These are phyloP conservation scores for Glossophaga mutica DNA, from an alignment of 2,797 vertebrate genomes.

Conservation along the genomic window DNA sequence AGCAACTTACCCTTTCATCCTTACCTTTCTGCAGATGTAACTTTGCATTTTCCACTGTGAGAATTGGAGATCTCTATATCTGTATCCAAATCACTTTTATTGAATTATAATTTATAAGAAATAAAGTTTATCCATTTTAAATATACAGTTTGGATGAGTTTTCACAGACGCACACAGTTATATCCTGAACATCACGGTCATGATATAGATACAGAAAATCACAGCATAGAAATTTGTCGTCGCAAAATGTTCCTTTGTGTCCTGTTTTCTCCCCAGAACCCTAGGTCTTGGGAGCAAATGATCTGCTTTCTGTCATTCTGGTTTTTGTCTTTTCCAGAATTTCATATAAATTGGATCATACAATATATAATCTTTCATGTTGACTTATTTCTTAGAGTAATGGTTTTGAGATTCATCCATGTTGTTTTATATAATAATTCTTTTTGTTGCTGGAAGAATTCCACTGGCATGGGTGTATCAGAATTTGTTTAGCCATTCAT, in stretches of 20 bases:
- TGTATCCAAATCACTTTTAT: neutral
- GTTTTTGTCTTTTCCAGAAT: neutral
- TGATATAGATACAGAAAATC: neutral
- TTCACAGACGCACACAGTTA: neutral
- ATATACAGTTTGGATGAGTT: neutral
- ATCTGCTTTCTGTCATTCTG: neutral
- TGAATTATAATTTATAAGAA: neutral
- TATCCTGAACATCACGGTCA: neutral
- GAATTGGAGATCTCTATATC: neutral
- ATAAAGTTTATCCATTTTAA: constrained; percentile 1
- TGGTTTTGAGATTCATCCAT: neutral
- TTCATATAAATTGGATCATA: neutral
- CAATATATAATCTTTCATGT: neutral
- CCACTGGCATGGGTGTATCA: neutral
- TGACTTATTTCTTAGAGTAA: neutral
- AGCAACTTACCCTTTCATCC: neutral
- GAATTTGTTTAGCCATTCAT: neutral
- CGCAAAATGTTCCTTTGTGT: neutral
- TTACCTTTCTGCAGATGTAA: neutral
- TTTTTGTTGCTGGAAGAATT: neutral
- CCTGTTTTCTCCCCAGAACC: neutral
- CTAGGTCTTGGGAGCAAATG: neutral
- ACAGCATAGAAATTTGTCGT: neutral
- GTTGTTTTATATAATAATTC: neutral
- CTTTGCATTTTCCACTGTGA: neutral